Evolutionary conservation across 2,797 vertebrate species (phyloP).

Genomic region (Eulemur albifrons): DNA sequence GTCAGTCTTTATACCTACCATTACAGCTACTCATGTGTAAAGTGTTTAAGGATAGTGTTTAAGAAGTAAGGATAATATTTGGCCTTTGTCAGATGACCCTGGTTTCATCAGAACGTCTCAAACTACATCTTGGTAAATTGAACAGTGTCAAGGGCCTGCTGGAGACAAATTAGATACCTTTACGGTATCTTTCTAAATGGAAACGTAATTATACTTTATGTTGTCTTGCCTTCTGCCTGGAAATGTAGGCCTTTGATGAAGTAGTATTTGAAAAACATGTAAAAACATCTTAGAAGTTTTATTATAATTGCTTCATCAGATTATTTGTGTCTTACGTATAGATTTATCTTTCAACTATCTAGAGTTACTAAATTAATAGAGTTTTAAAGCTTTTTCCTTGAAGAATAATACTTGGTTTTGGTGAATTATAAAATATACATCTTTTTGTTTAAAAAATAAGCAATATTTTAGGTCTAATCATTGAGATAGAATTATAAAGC

Average conservation of each 20-base stretch:
- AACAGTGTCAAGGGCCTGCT: neutral
- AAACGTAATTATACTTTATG: neutral
- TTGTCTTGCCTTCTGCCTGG: neutral
- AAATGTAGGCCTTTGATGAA: constrained; percentile 7
- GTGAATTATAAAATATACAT: neutral
- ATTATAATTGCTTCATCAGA: neutral
- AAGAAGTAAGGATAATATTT: neutral
- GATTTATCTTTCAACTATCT: neutral
- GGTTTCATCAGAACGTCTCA: neutral
- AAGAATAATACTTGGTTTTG: neutral
- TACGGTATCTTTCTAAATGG: neutral
- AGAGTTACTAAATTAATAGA: neutral
- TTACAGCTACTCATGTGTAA: neutral
- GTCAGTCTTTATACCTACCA: neutral
- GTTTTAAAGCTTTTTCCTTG: constrained; percentile 28
- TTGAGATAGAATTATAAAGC: neutral
- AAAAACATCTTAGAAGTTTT: neutral
- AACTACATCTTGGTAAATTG: neutral
- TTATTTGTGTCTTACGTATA: neutral
- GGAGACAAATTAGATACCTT: neutral
- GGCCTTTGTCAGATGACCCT: neutral
- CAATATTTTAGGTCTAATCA: neutral
- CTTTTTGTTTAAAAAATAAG: constrained; percentile 18
- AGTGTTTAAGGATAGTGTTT: neutral
- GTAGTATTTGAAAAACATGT: neutral